Conservation (phyloP, 2,113 vertebrate genomes). For the Seriola quinqueradiata region DNA sequence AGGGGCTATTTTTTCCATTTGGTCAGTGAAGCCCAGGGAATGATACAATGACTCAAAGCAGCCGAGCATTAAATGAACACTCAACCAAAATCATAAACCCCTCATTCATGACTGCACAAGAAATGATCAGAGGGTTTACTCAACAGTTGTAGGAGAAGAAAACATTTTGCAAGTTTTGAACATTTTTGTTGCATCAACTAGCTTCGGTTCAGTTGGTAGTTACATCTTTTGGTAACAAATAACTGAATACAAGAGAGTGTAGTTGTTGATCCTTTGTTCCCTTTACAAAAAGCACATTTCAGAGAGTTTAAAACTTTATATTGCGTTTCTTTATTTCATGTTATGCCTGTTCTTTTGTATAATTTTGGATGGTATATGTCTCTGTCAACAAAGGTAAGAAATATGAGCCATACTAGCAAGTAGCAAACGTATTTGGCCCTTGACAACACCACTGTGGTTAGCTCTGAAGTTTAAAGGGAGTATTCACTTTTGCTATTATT, state of each 20-base stretch:
- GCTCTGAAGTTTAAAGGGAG: constrained; percentile 36
- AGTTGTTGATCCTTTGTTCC: neutral
- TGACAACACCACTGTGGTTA: constrained; percentile 56
- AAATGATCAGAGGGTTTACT: neutral
- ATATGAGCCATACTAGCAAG: constrained; percentile 1
- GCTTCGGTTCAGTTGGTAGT: constrained; percentile 13
- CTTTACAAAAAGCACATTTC: constrained; percentile 43
- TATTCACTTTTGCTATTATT: constrained; percentile 48
- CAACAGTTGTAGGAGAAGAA: neutral
- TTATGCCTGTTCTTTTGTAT: neutral
- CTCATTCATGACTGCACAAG: constrained; percentile 42
- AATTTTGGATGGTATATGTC: neutral
- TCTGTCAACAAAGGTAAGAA: constrained; percentile 11
- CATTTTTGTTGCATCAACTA: neutral
- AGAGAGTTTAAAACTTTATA: neutral
- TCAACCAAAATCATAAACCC: constrained; percentile 40
- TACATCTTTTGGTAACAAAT: constrained; percentile 18
- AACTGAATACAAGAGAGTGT: constrained; percentile 14
- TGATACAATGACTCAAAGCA: constrained; percentile 35
- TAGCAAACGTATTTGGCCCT: constrained; percentile 24
- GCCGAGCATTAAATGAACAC: constrained; percentile 42
- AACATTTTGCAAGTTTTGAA: neutral
- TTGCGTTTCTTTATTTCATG: neutral
- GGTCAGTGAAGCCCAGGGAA: constrained; percentile 31
- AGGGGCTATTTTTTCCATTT: constrained; percentile 38